Conservation (phyloP, 2,888 invertebrate genomes). For the Leptura quadrifasciata region DNA sequence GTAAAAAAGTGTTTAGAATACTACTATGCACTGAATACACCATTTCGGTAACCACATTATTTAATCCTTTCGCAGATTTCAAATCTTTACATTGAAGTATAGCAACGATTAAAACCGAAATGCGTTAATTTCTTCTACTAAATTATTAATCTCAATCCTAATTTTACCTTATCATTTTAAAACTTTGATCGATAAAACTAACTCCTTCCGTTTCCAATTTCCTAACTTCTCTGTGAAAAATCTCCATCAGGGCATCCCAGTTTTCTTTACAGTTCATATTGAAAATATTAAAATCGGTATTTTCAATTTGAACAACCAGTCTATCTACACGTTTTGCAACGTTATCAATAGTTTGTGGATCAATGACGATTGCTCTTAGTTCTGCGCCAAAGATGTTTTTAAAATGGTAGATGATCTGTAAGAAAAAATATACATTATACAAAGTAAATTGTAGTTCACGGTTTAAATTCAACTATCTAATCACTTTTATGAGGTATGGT, state of each 20-base stretch:
- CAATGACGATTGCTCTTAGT: conserved; percentile 89
- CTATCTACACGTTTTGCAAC: conserved; percentile 87
- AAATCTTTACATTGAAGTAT: too few species aligned
- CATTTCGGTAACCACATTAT: too few species aligned
- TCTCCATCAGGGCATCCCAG: conserved; percentile 89
- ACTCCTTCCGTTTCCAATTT: conserved; percentile 88
- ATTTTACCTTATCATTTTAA: conserved; percentile 82
- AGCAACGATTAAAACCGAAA: too few species aligned
- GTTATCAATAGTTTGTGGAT: conserved; percentile 90
- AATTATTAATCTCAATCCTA: neutral
- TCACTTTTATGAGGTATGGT: too few species aligned
- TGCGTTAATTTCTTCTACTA: too few species aligned
- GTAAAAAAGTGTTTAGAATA: too few species aligned
- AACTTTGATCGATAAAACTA: conserved; percentile 90
- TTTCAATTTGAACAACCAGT: conserved; percentile 84
- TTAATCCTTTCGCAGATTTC: too few species aligned
- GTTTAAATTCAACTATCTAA: too few species aligned
- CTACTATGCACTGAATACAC: too few species aligned
- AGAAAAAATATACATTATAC: conserved; percentile 41
- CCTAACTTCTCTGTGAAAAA: conserved; percentile 85
- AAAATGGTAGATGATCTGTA: conserved; percentile 87
- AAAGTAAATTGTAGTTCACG: too few species aligned
- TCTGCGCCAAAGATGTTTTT: conserved; percentile 92
- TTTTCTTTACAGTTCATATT: conserved; percentile 85
- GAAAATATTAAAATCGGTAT: conserved; percentile 90